phyloP scores from a whole-genome alignment of 2,113 vertebrate genomes.

The Dicentrarchus labrax region DNA sequence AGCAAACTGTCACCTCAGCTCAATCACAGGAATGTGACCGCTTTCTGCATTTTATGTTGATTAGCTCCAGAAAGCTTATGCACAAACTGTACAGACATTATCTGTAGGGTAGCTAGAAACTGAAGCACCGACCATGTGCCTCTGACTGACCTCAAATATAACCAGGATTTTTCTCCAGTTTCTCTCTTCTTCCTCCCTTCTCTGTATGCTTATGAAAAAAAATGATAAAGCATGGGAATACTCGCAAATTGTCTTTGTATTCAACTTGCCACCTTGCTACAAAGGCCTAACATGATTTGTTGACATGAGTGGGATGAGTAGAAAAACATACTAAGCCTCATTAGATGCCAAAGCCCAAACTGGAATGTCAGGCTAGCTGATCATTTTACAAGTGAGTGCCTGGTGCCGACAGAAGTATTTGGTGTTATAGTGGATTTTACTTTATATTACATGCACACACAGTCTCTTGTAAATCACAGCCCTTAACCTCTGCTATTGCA shows the following conservation, averaged over 20 bases:
- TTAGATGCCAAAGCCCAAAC: conserved; percentile 1
- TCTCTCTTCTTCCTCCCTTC: too few relatives aligned
- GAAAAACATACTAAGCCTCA: neutral
- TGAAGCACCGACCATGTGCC: neutral
- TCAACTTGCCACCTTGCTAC: neutral
- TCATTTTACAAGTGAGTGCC: conserved; percentile 36
- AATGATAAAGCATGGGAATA: neutral
- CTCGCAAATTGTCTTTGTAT: neutral
- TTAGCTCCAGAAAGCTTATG: too few relatives aligned
- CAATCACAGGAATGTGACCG: neutral
- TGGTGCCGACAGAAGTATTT: conserved; percentile 13
- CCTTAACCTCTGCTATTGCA: conserved; percentile 6
- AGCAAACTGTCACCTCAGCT: neutral
- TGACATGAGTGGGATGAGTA: neutral
- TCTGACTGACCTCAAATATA: neutral
- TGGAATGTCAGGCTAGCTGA: conserved; percentile 13
- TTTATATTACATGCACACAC: conserved; percentile 2
- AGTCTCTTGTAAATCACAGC: conserved; percentile 45
- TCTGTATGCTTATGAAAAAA: neutral
- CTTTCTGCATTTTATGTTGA: too few relatives aligned
- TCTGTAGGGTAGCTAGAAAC: neutral
- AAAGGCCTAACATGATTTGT: neutral
- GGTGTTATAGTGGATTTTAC: neutral
- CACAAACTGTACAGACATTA: neutral
- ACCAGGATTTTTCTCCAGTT: neutral